Evolutionary conservation across 2,888 invertebrate genomes (phyloP), one percentile per base, ranked within the genome.

Genomic region (Acanthopleura granulata): DNA sequence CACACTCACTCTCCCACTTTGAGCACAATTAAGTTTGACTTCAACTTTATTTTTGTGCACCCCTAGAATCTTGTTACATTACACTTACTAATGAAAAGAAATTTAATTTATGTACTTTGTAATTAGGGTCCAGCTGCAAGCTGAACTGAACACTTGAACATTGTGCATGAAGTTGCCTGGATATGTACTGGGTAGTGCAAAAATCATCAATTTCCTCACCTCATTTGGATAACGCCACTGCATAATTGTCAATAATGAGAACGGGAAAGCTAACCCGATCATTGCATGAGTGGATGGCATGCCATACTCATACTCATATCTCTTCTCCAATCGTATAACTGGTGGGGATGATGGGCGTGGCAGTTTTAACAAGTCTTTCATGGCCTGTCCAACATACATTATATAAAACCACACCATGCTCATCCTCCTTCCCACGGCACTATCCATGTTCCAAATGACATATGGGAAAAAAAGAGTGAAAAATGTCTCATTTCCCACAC

Each of bases 211-310:
- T 40, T 40, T 40, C 25, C 66, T 66, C 66, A 66, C 66, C 66
- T 66, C 66, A 27, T 25, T 27, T 27, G 66, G 66, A 66, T 66
- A 66, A 90, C 96, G 92, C 86, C 94, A 93, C 90, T 94, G 93
- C 1, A 96, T 96, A 86, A 95, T 95, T 75, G 95, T 91, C 74
- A 97, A 91, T 73, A 96, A 93, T 0, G 96, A 94, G 90, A 96
- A 95, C 61, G 97, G 97, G 84, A 97, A 95, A 0, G 95, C 95
- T 22, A 96, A 93, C 0, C 95, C 96, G 61, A 96, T 95, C 95
- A 97, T 96, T 12, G 97, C 96, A 91, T 97, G 97, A 0, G 97
- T 97, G 0, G 97, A 97, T 0, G 97, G 97, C 96, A 97, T 96
- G 18, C 97, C 97, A 91, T 96, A 97, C 89, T 97, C 97, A 82